Percentiles rank a stretch among this genome's conserved stretches.
Evolutionary conservation across 2,888 invertebrate genomes (phyloP).

Genomic region (Cantharis lateralis): DNA sequence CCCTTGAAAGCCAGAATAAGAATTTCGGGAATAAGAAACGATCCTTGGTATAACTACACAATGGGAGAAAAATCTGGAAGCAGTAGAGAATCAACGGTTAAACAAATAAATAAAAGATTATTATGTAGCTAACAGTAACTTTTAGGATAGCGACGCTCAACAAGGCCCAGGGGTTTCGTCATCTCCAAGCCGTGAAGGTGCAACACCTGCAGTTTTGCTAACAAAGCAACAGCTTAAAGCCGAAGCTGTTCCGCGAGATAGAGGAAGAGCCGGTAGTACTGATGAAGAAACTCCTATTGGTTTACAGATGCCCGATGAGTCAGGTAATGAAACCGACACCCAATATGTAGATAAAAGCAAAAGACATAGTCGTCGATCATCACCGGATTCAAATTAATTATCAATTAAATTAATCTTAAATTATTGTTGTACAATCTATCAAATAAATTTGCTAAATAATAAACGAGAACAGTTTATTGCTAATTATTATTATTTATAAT

Average conservation of each 20-base stretch:
- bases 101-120: not conserved
- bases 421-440: not conserved
- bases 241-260: constrained; percentile 33
- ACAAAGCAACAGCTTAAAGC: constrained; percentile 41
- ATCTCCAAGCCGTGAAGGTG: constrained; percentile 17
- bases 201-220: constrained; percentile 27
- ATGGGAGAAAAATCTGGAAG: constrained; percentile 38
- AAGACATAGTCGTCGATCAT: not conserved
- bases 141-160: constrained; percentile 7
- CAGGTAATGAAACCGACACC: constrained; percentile 10
- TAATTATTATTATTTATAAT: not conserved
- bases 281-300: constrained; percentile 36
- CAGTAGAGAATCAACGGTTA: constrained; percentile 38
- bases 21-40: constrained; percentile 68
- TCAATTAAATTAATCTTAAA: not conserved
- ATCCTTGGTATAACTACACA: constrained; percentile 64
- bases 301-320: constrained; percentile 26
- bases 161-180: not conserved
- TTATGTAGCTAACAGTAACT: not conserved
- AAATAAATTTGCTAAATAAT: not conserved
- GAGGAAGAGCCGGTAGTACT: constrained; percentile 31
- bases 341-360: constrained; percentile 8
- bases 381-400: not conserved
- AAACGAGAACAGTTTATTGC: not conserved
- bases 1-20: constrained; percentile 69